Percentiles rank a stretch among this genome's conserved stretches.
phyloP scores from a whole-genome alignment of 2,888 invertebrate genomes.

The Leptopilina syphax region DNA sequence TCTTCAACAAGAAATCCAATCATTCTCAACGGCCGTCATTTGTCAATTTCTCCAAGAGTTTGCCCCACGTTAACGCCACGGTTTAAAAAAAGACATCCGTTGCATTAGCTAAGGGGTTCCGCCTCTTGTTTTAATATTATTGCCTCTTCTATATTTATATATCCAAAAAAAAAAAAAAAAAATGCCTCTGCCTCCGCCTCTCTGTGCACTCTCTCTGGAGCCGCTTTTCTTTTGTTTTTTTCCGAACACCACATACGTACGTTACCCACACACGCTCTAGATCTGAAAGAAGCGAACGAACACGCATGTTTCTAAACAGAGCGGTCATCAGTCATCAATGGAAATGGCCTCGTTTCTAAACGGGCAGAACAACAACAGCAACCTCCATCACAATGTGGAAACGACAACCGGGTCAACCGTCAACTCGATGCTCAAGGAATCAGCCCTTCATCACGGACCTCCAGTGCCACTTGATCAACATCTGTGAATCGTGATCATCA shows the following conservation, averaged over 20 bases:
- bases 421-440: constrained; percentile 62
- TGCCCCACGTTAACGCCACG: constrained; percentile 41
- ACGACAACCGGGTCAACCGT: constrained; percentile 64
- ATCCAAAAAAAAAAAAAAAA: too few relatives aligned
- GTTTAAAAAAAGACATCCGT: constrained; percentile 41
- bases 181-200: constrained; percentile 42
- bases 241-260: constrained; percentile 71
- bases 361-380: constrained; percentile 76
- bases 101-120: constrained; percentile 39
- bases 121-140: constrained; percentile 43
- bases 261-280: constrained; percentile 74
- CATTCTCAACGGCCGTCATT: constrained; percentile 43
- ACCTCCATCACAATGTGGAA: constrained; percentile 67
- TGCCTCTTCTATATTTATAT: too few relatives aligned
- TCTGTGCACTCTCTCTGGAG: constrained; percentile 60
- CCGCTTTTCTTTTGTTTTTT: constrained; percentile 62
- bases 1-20: constrained; percentile 30
- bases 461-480: constrained; percentile 69
- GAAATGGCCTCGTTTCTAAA: constrained; percentile 76
- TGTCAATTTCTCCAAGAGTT: constrained; percentile 44
- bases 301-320: constrained; percentile 77
- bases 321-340: constrained; percentile 75
- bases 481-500: constrained; percentile 57
- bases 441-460: constrained; percentile 63
- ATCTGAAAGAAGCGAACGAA: constrained; percentile 76